Evolutionary conservation across 2,113 vertebrate species (phyloP), one percentile per base, ranked within the genome.

Genomic region (Marcusenius ussheri): DNA sequence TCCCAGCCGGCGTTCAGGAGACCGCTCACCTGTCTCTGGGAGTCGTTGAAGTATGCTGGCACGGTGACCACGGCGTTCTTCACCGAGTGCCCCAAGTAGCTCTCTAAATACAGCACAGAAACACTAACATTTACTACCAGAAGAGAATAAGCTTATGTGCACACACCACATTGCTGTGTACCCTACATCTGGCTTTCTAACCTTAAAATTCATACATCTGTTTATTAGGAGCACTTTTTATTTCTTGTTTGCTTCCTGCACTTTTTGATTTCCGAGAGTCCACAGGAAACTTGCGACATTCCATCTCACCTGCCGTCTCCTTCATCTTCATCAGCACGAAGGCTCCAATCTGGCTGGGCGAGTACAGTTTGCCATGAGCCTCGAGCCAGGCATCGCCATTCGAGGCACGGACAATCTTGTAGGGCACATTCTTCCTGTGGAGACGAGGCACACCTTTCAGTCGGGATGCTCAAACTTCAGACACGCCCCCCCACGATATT

Each of bases 321-420:
- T 99, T 99, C 98, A 99, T 99, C 95, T 99, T 99, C 93, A 99
- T 98, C 17, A 99, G 95, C 0, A 99, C 96, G 42, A 99, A 99
- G 91, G 98, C 98, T 87, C 98, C 98, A 0, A 96, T 96, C 94
- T 99, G 98, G 95, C 98, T 99, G 56, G 98, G 98, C 0, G 98
- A 99, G 91, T 99, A 99, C 27, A 99, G 95, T 88, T 99, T 99
- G 74, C 98, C 98, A 85, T 99, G 98, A 90, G 98, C 97, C 94
- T 99, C 98, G 10, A 99, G 96, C 98, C 98, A 99, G 42, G 98
- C 98, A 1, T 99, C 98, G 0, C 98, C 98, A 0, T 99, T 99
- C 17, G 98, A 99, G 5, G 98, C 97, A 89, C 98, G 98, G 0
- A 98, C 97, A 21, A 99, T 99, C 95, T 99, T 99, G 92, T 96